A percentile compares a stretch with the other conserved stretches of the same genome.
Evolutionary conservation across 2,797 vertebrate species (phyloP).

Genomic region (Netta rufina): DNA sequence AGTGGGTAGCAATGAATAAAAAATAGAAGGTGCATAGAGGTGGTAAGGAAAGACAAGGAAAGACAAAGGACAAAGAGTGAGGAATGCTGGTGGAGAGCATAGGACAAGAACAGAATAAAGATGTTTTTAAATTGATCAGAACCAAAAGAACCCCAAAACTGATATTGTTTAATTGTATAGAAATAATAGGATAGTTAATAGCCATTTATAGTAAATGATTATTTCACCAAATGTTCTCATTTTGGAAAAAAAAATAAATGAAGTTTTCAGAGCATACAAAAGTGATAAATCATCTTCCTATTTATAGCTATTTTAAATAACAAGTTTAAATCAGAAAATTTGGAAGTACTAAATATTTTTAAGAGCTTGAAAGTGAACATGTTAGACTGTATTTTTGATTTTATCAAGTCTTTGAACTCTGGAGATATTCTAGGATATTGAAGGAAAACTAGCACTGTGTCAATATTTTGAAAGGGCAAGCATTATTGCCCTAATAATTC

Average conservation of each 20-base stretch:
- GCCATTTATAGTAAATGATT: neutral
- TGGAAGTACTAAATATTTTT: neutral
- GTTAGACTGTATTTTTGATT: neutral
- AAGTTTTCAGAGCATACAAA: neutral
- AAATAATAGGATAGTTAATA: neutral
- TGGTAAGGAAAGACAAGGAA: neutral
- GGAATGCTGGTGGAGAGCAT: neutral
- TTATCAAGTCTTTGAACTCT: neutral
- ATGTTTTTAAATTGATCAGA: neutral
- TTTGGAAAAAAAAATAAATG: neutral
- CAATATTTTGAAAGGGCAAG: conserved; percentile 5
- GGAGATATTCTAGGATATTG: neutral
- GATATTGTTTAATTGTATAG: neutral
- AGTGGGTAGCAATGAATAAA: neutral
- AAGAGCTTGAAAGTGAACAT: neutral
- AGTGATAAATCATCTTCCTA: neutral
- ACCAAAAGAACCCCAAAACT: neutral
- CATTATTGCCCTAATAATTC: neutral
- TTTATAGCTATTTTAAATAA: neutral
- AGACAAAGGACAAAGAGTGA: neutral
- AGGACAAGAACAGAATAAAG: neutral
- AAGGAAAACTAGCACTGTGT: neutral
- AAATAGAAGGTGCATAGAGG: neutral
- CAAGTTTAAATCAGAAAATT: neutral
- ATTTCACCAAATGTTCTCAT: neutral